Evolutionary conservation across 2,888 invertebrate species (phyloP).

Genomic region (Anoplius nigerrimus): DNA sequence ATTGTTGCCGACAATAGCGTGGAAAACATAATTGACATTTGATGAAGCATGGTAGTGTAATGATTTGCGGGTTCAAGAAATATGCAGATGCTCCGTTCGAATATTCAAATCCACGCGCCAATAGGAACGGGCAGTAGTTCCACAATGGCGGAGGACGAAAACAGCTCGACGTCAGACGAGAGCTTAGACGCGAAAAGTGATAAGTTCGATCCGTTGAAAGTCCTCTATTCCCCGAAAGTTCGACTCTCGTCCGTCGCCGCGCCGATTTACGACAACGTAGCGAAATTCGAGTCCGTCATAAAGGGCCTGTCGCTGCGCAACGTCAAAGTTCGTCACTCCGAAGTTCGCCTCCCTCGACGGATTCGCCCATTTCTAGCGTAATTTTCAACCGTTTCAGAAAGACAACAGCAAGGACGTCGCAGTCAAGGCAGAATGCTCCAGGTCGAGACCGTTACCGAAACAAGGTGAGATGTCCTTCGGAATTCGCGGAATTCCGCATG

Average conservation of each 20-base stretch:
- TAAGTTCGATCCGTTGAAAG: slow-evolving; percentile 83
- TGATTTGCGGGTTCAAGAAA: too few relatives aligned
- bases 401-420: slow-evolving; percentile 12
- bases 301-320: slow-evolving; percentile 71
- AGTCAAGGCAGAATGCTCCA: slow-evolving; percentile 39
- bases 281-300: slow-evolving; percentile 78
- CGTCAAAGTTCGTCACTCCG: slow-evolving; percentile 55
- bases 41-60: too few relatives aligned
- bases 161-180: slow-evolving; percentile 70
- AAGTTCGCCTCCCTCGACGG: neutral
- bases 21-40: too few relatives aligned
- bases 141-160: slow-evolving; percentile 63
- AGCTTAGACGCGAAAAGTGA: slow-evolving; percentile 78
- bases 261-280: slow-evolving; percentile 82
- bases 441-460: slow-evolving; percentile 61
- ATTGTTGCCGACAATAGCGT: too few relatives aligned
- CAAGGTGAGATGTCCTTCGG: slow-evolving; percentile 61
- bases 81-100: too few relatives aligned
- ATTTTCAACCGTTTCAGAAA: slow-evolving; percentile 39
- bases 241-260: slow-evolving; percentile 78
- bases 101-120: too few relatives aligned
- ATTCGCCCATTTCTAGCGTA: neutral
- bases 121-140: slow-evolving; percentile 18
- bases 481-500: too few relatives aligned
- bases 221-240: slow-evolving; percentile 79